Conservation (phyloP, 2,797 vertebrate genomes). For the Alectoris magna region DNA sequence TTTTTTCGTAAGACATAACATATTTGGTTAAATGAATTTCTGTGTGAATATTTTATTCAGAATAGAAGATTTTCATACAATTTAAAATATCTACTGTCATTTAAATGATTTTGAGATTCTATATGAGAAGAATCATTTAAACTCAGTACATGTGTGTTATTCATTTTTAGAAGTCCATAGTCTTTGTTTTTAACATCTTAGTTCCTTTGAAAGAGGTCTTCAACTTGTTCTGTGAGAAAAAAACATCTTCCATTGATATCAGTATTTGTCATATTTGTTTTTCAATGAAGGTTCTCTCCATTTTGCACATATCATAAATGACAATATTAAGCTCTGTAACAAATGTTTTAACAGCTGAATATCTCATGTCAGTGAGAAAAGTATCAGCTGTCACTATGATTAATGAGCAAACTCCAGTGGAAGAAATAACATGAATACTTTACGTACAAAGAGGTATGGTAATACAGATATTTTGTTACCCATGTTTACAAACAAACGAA, state of each 20-base stretch:
- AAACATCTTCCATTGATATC: background rate
- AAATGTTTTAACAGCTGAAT: conserved; percentile 51
- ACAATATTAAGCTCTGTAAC: conserved; percentile 53
- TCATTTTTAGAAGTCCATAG: background rate
- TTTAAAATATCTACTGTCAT: background rate
- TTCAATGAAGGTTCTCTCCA: background rate
- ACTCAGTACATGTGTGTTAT: background rate
- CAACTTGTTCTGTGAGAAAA: background rate
- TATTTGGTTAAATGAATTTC: background rate
- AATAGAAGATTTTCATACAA: background rate
- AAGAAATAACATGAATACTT: conserved; percentile 34
- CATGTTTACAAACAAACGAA: conserved; percentile 33
- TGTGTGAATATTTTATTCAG: background rate
- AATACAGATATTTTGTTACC: conserved; percentile 31
- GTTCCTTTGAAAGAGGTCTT: conserved; percentile 4
- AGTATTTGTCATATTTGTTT: conserved; percentile 25
- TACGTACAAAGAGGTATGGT: background rate
- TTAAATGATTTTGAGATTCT: background rate
- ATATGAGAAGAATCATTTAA: background rate
- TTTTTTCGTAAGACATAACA: background rate
- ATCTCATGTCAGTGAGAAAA: conserved; percentile 29
- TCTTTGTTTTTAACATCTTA: background rate
- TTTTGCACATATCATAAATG: conserved; percentile 36
- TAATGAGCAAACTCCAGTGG: conserved; percentile 42
- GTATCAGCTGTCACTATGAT: conserved; percentile 50